A percentile compares a stretch with the other conserved stretches of the same genome.
These are phyloP conservation scores for Cyrtorhinus lividipennis DNA, from an alignment of 1,140 invertebrate species.

Conservation along the genomic window DNA sequence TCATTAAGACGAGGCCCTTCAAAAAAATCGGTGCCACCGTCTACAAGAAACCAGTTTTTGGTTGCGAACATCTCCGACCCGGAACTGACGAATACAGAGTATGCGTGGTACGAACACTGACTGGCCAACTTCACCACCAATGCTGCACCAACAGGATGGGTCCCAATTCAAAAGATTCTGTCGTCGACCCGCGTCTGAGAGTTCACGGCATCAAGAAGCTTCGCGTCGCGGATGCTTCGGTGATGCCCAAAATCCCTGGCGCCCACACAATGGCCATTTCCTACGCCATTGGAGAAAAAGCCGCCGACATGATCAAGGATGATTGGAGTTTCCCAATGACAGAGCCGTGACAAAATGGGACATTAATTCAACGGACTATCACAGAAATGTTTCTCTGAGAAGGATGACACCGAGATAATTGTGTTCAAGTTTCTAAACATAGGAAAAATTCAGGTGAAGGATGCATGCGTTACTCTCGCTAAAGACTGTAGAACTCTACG, in stretches of 20 bases:
- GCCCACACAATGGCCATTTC: constrained; percentile 63
- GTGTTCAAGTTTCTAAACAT: no score
- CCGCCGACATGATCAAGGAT: no score
- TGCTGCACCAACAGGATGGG: constrained; percentile 44
- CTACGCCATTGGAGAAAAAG: constrained; percentile 67
- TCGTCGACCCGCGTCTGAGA: constrained; percentile 48
- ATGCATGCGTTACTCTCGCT: no score
- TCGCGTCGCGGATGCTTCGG: constrained; percentile 61
- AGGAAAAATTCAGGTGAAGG: no score
- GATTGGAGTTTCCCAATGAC: no score
- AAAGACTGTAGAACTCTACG: no score
- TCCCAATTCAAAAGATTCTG: constrained; percentile 35
- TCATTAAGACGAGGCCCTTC: constrained; percentile 30
- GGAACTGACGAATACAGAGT: constrained; percentile 44
- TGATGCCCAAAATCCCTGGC: no score
- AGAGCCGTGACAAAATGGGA: no score
- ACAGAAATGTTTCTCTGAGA: no score
- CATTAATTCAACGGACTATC: no score
- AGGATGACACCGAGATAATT: no score
- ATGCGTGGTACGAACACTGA: constrained; percentile 51
- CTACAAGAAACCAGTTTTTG: constrained; percentile 29
- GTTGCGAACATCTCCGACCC: constrained; percentile 33
- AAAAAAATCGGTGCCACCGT: constrained; percentile 28
- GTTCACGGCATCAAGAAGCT: constrained; percentile 51
- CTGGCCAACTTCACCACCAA: constrained; percentile 60